Base-by-base conservation (phyloP, 2,113 vertebrate species). In the Herpetotheres cachinnans region DNA sequence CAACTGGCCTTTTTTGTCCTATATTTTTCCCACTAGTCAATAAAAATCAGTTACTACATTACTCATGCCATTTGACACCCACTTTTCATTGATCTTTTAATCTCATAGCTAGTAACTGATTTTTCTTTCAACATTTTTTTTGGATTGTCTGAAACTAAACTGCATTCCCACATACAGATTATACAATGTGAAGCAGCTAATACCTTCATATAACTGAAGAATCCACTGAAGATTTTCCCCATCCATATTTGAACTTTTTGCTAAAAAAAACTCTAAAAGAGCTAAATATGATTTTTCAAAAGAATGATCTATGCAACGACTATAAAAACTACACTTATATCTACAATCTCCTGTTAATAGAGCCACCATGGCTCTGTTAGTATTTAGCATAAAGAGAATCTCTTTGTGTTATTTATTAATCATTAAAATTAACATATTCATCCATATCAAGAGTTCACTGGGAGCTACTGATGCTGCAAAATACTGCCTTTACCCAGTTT, bases 41-140 rank as follows among this genome's bases (percentile, higher is more conserved):
- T 91, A 90, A 86, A 90, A 96, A 91, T 52, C 72, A 87, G 67
- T 80, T 67, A 56, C 47, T 76, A 47, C 89, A 93, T 74, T 59
- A 79, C 38, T 76, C 12, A 15, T 42, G 27, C 27, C 30, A 87
- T 59, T 74, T 82, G 69, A 86, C 80, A 82, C 21, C 30, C 32
- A 21, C 34, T 84, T 79, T 73, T 85, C 59, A 78, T 47, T 66
- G 59, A 94, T 66, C 69, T 92, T 77, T 87, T 81, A 56, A 59
- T 81, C 44, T 87, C 29, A 47, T 13, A 66, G 40, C 70, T 66
- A 52, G 49, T 38, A 82, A 70, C 25, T 50, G 17, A 32, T 82
- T 76, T 80, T 92, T 76, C 13, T 77, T 77, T 65, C 77, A 76
- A 21, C 2, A 16, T 50, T 27, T 86, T 93, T 91, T 82, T 49